phyloP scores from a whole-genome alignment of 37 sponge, comb jelly and placozoan species.

The Beroe ovata region DNA sequence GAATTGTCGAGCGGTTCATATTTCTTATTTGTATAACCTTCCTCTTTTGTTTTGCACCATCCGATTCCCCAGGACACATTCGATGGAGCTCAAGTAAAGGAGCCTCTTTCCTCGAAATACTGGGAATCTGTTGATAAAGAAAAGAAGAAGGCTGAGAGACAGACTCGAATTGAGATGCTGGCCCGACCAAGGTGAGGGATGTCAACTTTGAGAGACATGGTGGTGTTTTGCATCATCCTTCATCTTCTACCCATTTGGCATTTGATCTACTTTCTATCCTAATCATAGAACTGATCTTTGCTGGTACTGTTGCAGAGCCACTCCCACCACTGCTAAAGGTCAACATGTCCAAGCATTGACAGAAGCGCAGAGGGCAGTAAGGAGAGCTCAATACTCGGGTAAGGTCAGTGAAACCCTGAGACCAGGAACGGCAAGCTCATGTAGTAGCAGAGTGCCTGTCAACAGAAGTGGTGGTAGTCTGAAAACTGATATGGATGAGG shows the following conservation, averaged over 20 bases:
- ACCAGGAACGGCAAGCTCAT: slow-evolving; percentile 5
- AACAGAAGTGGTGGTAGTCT: neutral
- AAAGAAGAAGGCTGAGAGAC: neutral
- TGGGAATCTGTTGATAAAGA: slow-evolving; percentile 15
- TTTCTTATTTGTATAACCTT: neutral
- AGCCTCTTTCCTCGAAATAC: neutral
- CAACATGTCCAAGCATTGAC: neutral
- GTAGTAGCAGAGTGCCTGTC: neutral
- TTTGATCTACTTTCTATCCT: too few relatives aligned
- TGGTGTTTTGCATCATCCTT: too few relatives aligned
- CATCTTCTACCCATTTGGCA: too few relatives aligned
- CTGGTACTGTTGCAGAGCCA: neutral
- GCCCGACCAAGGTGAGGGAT: slow-evolving; percentile 18
- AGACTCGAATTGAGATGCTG: neutral
- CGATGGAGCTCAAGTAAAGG: neutral
- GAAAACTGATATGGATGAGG: neutral
- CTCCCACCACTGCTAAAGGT: neutral
- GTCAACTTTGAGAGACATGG: too few relatives aligned
- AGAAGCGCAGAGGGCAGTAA: neutral
- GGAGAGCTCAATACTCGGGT: neutral
- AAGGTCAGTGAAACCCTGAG: neutral
- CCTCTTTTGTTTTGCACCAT: neutral
- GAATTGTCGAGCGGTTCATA: too few relatives aligned
- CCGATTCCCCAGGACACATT: neutral
- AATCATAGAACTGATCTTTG: too few relatives aligned